Conservation (phyloP, 1,140 invertebrate genomes). For the Campoletis sonorensis region DNA sequence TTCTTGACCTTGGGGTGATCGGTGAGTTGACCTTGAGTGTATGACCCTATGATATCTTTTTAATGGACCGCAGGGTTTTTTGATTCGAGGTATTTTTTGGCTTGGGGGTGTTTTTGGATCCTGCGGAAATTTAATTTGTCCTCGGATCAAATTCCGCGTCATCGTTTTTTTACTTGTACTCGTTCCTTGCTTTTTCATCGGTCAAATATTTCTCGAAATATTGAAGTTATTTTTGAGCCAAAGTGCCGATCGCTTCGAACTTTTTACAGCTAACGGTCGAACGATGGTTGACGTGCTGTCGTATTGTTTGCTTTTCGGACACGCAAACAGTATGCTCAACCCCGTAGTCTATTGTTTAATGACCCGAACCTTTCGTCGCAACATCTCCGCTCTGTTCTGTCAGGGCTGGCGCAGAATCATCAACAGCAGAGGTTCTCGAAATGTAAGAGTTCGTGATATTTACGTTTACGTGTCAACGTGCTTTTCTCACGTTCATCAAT, state of each 20-base stretch:
- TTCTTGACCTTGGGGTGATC: conserved; percentile 78
- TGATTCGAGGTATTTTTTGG: too few species aligned
- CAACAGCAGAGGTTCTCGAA: conserved; percentile 46
- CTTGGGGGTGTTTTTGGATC: too few species aligned
- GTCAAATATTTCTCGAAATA: too few species aligned
- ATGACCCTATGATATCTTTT: too few species aligned
- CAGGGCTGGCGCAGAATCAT: conserved; percentile 61
- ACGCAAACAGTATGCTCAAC: conserved; percentile 91
- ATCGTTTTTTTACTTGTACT: too few species aligned
- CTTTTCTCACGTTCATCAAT: too few species aligned
- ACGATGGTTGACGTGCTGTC: conserved; percentile 65
- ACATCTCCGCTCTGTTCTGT: conserved; percentile 79
- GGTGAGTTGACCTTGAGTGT: conserved; percentile 56
- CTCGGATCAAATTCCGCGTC: too few species aligned
- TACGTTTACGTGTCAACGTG: not conserved
- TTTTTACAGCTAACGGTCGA: conserved; percentile 56
- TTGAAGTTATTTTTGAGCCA: too few species aligned
- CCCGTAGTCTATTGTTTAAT: conserved; percentile 93
- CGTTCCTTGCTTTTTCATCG: too few species aligned
- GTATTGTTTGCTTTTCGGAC: conserved; percentile 79
- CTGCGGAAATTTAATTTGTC: too few species aligned
- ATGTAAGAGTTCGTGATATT: conserved; percentile 25
- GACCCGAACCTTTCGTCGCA: conserved; percentile 89
- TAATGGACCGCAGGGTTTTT: too few species aligned
- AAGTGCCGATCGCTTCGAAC: not conserved